phyloP scores from a whole-genome alignment of 2,888 invertebrate species.

The Brachypalpus laphriformis region DNA sequence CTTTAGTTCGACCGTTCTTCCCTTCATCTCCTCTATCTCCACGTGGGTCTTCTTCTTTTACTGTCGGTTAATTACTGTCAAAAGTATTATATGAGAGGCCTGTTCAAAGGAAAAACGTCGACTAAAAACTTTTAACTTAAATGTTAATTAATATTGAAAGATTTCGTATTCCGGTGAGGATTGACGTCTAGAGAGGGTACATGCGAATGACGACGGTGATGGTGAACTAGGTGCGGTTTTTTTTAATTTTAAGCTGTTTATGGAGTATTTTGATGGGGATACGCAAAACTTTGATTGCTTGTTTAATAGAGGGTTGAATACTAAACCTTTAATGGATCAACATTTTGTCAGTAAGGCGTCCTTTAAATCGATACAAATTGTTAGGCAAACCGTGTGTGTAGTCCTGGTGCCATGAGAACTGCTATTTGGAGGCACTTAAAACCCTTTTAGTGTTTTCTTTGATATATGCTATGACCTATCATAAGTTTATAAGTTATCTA shows the following conservation, averaged over 20 bases:
- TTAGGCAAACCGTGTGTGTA: no score
- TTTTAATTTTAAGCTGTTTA: not conserved
- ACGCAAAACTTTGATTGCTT: conserved; percentile 7
- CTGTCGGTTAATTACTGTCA: conserved; percentile 68
- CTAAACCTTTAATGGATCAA: not conserved
- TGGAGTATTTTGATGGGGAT: not conserved
- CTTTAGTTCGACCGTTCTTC: not conserved
- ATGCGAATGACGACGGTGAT: not conserved
- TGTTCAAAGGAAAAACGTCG: conserved; percentile 41
- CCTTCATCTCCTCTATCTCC: no score
- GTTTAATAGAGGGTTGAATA: not conserved
- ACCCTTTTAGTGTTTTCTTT: no score
- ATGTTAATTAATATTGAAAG: conserved; percentile 71
- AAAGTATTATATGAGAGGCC: conserved; percentile 56
- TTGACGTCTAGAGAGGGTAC: not conserved
- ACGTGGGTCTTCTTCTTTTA: conserved; percentile 12
- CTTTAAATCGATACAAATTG: no score
- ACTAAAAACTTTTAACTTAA: conserved; percentile 63
- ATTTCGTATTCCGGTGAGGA: conserved; percentile 51
- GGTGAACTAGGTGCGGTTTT: not conserved
- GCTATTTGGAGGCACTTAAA: no score
- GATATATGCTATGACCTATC: no score
- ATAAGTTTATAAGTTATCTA: no score
- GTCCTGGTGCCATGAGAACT: no score
- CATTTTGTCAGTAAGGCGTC: not conserved